Conservation (phyloP, 2,888 invertebrate genomes). For the Drepanosiphum platanoidis region DNA sequence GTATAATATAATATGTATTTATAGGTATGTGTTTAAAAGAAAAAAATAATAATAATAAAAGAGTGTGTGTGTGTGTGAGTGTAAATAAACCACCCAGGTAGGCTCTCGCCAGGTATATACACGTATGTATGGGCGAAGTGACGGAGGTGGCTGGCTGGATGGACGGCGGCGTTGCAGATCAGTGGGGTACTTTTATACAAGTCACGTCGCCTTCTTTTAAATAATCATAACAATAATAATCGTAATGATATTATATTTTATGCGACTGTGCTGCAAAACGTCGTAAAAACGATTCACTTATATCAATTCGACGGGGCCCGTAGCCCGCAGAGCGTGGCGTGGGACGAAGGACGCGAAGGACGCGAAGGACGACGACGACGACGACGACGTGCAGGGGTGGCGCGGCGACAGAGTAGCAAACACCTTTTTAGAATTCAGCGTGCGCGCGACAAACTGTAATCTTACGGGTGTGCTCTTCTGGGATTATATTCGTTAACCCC, state of each 20-base stretch:
- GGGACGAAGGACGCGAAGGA: not conserved
- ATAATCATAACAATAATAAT: slow-evolving; percentile 38
- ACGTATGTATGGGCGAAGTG: not conserved
- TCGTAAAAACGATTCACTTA: slow-evolving; percentile 53
- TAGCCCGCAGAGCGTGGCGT: not conserved
- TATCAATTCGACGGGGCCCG: slow-evolving; percentile 18
- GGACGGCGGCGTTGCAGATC: not conserved
- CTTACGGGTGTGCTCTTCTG: slow-evolving; percentile 49
- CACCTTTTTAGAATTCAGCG: slow-evolving; percentile 51
- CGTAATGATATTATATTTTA: slow-evolving; percentile 29
- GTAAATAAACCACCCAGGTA: slow-evolving; percentile 59
- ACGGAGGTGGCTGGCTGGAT: not conserved
- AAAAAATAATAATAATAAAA: not conserved
- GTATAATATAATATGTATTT: not conserved
- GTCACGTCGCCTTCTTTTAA: slow-evolving; percentile 34
- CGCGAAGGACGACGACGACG: not conserved
- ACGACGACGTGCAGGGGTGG: too few relatives aligned
- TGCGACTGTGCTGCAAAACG: not conserved
- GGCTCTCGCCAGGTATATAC: not conserved
- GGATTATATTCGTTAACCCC: slow-evolving; percentile 57
- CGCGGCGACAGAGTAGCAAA: slow-evolving; percentile 13
- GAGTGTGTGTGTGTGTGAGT: slow-evolving; percentile 12
- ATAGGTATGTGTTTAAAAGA: slow-evolving; percentile 9
- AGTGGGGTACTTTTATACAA: slow-evolving; percentile 38
- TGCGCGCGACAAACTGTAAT: slow-evolving; percentile 54